These are phyloP conservation scores for Brachypteracias leptosomus DNA, from an alignment of 2,113 vertebrate genomes.

Conservation along the genomic window DNA sequence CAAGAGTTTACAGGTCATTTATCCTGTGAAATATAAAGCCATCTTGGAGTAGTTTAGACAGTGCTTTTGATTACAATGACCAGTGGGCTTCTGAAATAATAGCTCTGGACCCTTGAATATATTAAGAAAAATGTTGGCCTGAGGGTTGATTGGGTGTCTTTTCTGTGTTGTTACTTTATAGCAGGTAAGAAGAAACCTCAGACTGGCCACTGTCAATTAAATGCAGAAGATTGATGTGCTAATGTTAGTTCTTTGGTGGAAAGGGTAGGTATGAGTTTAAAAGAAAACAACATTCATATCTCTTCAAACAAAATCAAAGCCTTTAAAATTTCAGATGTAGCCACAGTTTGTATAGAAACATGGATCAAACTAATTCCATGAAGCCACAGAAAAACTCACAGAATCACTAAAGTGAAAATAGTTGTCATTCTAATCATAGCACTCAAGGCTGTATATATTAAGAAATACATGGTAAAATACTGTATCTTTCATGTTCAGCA, in stretches of 20 bases:
- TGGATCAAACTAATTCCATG: background rate
- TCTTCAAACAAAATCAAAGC: background rate
- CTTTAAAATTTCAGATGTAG: background rate
- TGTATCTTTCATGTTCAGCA: background rate
- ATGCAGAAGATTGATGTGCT: background rate
- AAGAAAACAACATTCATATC: background rate
- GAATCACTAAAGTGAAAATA: background rate
- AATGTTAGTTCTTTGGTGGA: background rate
- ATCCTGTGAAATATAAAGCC: background rate
- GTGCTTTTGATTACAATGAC: background rate
- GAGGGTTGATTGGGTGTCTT: background rate
- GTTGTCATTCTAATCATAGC: background rate
- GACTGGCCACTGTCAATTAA: background rate
- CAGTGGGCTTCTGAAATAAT: background rate
- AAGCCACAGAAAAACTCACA: background rate
- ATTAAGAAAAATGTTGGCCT: background rate
- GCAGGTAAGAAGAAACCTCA: background rate
- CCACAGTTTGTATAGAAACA: background rate
- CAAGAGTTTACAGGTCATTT: background rate
- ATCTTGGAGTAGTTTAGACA: background rate
- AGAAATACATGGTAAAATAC: background rate
- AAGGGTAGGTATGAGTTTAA: background rate
- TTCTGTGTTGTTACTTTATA: background rate
- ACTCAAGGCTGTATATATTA: background rate
- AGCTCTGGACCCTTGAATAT: background rate